These are phyloP conservation scores for Holothuria scabra DNA, from an alignment of 53 echinoderm and acorn worm species.

Conservation along the genomic window DNA sequence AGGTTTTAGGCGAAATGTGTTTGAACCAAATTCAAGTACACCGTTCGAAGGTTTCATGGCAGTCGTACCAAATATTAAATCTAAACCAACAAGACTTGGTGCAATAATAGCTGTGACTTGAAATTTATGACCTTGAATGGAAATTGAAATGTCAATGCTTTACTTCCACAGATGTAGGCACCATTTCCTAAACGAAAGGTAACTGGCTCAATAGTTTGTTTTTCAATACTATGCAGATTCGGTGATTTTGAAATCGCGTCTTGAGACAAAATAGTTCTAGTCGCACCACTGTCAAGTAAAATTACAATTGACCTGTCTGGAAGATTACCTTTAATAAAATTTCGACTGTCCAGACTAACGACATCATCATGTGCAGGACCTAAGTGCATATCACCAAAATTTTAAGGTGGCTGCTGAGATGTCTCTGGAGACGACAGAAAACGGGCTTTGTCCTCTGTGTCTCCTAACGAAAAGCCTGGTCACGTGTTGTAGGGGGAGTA, in stretches of 20 bases:
- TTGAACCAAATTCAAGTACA: conserved; percentile 11
- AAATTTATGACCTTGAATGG: not conserved
- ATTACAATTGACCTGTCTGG: not conserved
- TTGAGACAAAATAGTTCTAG: not conserved
- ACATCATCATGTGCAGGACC: too few relatives aligned
- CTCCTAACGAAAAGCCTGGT: too few relatives aligned
- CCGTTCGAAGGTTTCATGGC: not conserved
- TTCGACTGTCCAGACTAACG: not conserved
- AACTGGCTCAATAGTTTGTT: not conserved
- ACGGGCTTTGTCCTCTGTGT: too few relatives aligned
- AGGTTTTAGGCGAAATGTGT: not conserved
- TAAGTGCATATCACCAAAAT: too few relatives aligned
- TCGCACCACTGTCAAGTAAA: conserved; percentile 17
- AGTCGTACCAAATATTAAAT: not conserved
- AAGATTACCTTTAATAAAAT: conserved; percentile 8
- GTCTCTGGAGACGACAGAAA: too few relatives aligned
- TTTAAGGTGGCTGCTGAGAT: too few relatives aligned
- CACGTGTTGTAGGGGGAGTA: too few relatives aligned
- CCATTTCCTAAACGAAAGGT: conserved; percentile 23
- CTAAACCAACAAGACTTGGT: not conserved
- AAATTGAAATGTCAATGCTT: not conserved
- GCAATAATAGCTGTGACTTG: not conserved
- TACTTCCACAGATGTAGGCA: not conserved
- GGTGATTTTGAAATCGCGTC: not conserved
- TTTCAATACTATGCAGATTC: not conserved